Evolutionary conservation across 2,113 vertebrate species (phyloP), one percentile per base, ranked within the genome.

Genomic region (Ochotona curzoniae): DNA sequence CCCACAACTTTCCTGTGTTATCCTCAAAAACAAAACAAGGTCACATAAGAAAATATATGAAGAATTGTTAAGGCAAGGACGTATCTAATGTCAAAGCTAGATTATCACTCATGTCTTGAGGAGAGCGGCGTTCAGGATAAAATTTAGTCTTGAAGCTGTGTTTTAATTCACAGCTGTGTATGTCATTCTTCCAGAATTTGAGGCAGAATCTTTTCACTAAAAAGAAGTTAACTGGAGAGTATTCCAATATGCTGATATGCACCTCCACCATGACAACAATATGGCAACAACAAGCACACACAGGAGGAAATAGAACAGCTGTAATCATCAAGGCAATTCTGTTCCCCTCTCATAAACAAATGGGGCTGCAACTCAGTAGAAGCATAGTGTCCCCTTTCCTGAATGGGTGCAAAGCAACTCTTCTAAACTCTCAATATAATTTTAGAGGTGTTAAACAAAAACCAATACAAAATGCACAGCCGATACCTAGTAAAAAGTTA

Each of bases 91-190:
- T 25, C 70, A 61, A 80, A 71, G 47, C 30, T 17, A 83, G n/a
- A 64, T 70, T 86, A 93, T 20, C 84, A 61, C n/a, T 61, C 49
- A 70, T 81, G 88, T 21, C 92, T 93, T 85, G 71, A 61, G 63
- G 21, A 74, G 70, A 82, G 26, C 2, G 12, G 21, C 44, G 23
- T 44, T 23, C 7, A 1, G 69, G 83, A 80, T 57, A 80, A 32
- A 71, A 12, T 61, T 64, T 66, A 90, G 67, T 51, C 17, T 85
- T 90, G 28, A 86, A 87, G 26, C 18, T 79, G 64, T n/a, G 35
- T 20, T 88, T 30, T 85, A 82, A 90, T 51, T 93, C 47, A 87
- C 9, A 90, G 66, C 0, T 84, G 21, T 1, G 0, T 38, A 12
- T 66, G 69, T 81, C 20, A 64, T 76, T 67, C 35, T 90, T 47